Evolutionary conservation across 2,113 vertebrate species (phyloP), one percentile per base, ranked within the genome.

Genomic region (Rutilus rutilus): DNA sequence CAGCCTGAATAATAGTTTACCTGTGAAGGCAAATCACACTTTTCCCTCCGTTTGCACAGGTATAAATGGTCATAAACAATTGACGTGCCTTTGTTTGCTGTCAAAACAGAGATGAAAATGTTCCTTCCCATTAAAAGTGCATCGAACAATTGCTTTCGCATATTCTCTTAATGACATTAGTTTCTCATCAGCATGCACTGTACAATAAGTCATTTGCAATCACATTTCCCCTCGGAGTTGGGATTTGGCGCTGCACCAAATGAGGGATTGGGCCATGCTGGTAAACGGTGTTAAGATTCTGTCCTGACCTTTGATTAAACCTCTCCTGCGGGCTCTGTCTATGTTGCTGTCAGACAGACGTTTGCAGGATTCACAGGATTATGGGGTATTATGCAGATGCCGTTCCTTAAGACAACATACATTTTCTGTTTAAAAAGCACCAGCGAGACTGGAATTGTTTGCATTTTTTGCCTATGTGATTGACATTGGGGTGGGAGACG

Each of bases 271-370:
- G 60, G 71, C 59, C 10, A 6, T 88, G 89, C 67, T 87, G 54
- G 82, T 87, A 87, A 86, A 88, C 50, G 76, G 85, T 85, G 80
- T 88, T 88, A 85, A 87, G 79, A 90, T 76, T 39, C 71, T 76
- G 33, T 62, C 52, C 83, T 90, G 89, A 90, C 89, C 89, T 90
- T 88, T 87, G 78, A 79, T 85, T 90, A 79, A 86, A 88, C 79
- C 83, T 79, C 87, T 87, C 87, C 83, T 85, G 75, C 21, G 76
- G 83, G 82, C 77, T 69, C 42, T 76, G 85, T 47, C 78, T 86
- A 64, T 65, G 87, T 52, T 62, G 78, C 85, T 65, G 69, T 78
- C 52, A 67, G 69, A 69, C 50, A 81, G 83, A 67, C 79, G 83
- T 71, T 52, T 25, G 47, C 78, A 64, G 87, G 87, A 83, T 87